Base-by-base conservation (phyloP, 2,797 vertebrate species). In the Nannoperca obscura region DNA sequence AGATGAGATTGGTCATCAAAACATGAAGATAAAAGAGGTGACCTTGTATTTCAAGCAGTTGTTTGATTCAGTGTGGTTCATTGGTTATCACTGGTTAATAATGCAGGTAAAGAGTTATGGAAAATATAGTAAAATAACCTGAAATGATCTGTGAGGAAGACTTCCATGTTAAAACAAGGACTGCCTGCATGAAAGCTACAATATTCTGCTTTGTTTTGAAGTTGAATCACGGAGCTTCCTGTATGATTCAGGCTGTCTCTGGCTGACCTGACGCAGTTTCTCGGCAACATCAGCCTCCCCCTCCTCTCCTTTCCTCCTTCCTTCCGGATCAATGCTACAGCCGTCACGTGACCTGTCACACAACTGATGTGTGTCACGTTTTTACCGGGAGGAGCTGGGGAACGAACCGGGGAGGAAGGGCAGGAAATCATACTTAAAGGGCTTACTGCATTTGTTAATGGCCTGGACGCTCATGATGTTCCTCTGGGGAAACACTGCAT, bases 291-390 rank as follows among this genome's bases (percentile, higher is more conserved):
- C 86, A 85, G 86, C 93, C 87, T 63, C 94, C 91, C 86, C 92
- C 93, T 86, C 91, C 91, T 85, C 90, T 53, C 55, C 72, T 46
- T 86, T 85, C 86, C 92, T 89, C 87, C 93, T 92, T 89, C 93
- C 93, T 92, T 93, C 94, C 92, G 88, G 90, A 91, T 93, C 87
- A 81, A 88, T 91, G 75, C 90, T 84, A 92, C 75, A 73, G 72
- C 72, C 38, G 89, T 96, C 96, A 97, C 94, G 95, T 97, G 96
- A 96, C 91, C 86, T 82, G 92, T 91, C 93, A 93, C 87, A 89
- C 93, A 92, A 91, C 92, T 88, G 88, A 92, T 93, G 83, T 86
- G 91, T 92, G 91, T 92, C 91, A 94, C 86, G 85, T 93, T 95
- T 94, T 92, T 86, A 93, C 88, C 77, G 89, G 84, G 88, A 92